phyloP scores from a whole-genome alignment of 1,140 invertebrate genomes.

The Penaeus vannamei region DNA sequence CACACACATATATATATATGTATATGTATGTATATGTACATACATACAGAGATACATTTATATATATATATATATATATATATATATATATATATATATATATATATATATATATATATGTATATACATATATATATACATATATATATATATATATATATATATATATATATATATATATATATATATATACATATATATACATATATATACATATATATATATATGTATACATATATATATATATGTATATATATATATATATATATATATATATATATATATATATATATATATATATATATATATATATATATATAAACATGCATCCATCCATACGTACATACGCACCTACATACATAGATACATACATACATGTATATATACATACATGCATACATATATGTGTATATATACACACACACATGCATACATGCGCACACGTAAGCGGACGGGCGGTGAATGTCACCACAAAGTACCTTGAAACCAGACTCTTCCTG shows the following conservation, averaged over 20 bases:
- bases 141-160: not conserved
- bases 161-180: not conserved
- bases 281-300: not conserved
- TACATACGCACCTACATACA: not conserved
- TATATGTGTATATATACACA: not conserved
- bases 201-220: not conserved
- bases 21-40: not conserved
- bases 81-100: not conserved
- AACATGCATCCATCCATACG: not conserved
- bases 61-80: not conserved
- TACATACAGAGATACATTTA: not conserved
- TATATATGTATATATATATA: not conserved
- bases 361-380: not conserved
- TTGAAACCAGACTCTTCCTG: constrained; percentile 9
- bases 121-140: not conserved
- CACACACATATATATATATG: not conserved
- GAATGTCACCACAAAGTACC: not conserved
- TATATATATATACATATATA: not conserved
- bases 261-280: not conserved
- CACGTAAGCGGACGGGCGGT: not conserved
- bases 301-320: not conserved
- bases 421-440: not conserved
- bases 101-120: not conserved
- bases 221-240: not conserved
- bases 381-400: not conserved